Conservation (phyloP, 2,113 vertebrate species). For the Grus americana region DNA sequence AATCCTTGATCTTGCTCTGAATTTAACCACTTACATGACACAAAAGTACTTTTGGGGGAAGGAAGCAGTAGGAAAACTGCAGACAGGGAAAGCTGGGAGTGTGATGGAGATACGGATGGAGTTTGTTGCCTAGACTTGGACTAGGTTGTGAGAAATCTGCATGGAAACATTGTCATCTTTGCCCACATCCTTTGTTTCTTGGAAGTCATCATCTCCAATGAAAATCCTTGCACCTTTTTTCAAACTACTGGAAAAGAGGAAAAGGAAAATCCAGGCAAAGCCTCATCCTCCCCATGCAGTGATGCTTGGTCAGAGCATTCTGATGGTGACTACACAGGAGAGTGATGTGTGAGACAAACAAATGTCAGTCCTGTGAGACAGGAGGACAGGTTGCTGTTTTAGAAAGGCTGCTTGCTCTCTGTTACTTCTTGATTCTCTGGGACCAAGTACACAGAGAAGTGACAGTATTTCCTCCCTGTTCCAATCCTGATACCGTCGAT, state of each 20-base stretch:
- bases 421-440: background rate
- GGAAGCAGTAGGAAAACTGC: background rate
- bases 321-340: background rate
- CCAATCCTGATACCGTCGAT: background rate
- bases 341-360: background rate
- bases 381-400: background rate
- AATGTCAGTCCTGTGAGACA: background rate
- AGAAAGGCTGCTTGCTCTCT: background rate
- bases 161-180: background rate
- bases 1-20: background rate
- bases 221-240: background rate
- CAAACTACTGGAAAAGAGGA: background rate
- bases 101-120: accelerated
- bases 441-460: background rate
- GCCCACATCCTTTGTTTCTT: background rate
- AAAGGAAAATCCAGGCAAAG: background rate
- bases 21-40: background rate
- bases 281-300: background rate
- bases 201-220: background rate
- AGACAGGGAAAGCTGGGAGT: background rate
- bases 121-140: background rate
- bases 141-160: background rate
- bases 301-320: background rate
- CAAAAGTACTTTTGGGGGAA: background rate
- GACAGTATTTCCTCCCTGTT: background rate